Percentiles rank a stretch among this genome's conserved stretches.
Evolutionary conservation across 1,140 invertebrate genomes (phyloP).

Genomic region (Lepidurus packardi): DNA sequence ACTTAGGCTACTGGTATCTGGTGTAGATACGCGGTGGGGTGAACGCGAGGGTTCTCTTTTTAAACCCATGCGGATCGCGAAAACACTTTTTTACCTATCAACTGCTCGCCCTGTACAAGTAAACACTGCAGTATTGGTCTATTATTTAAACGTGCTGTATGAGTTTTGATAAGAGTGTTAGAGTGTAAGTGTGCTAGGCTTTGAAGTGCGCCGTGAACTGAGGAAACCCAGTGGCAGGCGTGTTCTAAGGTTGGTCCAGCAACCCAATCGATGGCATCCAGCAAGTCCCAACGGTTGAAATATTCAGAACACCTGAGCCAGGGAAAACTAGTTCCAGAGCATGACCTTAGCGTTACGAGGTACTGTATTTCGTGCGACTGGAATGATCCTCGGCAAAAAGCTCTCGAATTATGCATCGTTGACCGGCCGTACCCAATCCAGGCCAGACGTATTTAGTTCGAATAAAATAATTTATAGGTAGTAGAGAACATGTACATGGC

Average conservation of each 20-base stretch:
- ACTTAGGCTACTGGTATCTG: neutral
- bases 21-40: neutral
- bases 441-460: too few relatives aligned
- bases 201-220: conserved; percentile 20
- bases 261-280: neutral
- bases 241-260: neutral
- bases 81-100: neutral
- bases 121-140: neutral
- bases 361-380: neutral
- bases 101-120: neutral
- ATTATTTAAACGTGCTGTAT: neutral
- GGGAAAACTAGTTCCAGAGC: neutral
- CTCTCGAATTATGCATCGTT: neutral
- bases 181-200: conserved; percentile 5
- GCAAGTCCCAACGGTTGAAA: conserved; percentile 6
- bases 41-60: conserved; percentile 3
- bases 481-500: too few relatives aligned
- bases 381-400: neutral
- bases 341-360: neutral
- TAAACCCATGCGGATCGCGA: neutral
- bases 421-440: neutral
- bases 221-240: neutral
- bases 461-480: too few relatives aligned
- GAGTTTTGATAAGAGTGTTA: neutral
- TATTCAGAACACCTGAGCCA: neutral